Percentiles rank a stretch among this genome's conserved stretches.
These are phyloP conservation scores for Argentina silus DNA, from an alignment of 2,797 vertebrate species.

Conservation along the genomic window DNA sequence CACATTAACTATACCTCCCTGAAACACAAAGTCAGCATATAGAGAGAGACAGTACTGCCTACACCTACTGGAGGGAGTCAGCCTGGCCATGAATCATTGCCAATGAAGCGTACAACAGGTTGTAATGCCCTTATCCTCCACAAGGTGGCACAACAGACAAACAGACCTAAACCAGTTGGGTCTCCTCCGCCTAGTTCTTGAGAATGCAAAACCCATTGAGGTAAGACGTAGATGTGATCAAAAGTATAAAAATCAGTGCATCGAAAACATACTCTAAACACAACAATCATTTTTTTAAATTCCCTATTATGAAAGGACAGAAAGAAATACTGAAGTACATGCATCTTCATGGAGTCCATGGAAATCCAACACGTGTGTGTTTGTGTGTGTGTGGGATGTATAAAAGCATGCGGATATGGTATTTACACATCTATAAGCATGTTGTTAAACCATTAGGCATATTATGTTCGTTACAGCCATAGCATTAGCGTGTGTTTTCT, in stretches of 20 bases:
- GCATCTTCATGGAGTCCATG: too few species aligned
- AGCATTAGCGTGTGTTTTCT: neutral
- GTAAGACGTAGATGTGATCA: slow-evolving; percentile 5
- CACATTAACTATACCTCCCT: too few species aligned
- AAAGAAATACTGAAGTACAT: neutral
- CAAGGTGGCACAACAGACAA: slow-evolving; percentile 51
- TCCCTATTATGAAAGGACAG: neutral
- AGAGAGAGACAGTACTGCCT: too few species aligned
- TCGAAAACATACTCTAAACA: neutral
- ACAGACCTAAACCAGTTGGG: slow-evolving; percentile 3
- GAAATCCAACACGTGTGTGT: too few species aligned
- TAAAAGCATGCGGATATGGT: neutral
- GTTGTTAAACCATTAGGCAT: too few species aligned
- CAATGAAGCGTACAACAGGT: accelerated
- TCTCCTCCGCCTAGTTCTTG: neutral
- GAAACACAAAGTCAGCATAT: too few species aligned
- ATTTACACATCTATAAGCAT: neutral
- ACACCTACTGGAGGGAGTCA: neutral
- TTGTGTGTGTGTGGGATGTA: neutral
- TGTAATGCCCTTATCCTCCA: slow-evolving; percentile 49
- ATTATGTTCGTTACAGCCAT: slow-evolving; percentile 10
- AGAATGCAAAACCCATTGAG: slow-evolving; percentile 36
- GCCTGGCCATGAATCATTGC: neutral
- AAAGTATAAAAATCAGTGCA: neutral
- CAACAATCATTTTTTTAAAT: too few species aligned